A percentile compares a stretch with the other conserved stretches of the same genome.
These are phyloP conservation scores for Hemitrygon akajei DNA, from an alignment of 2,797 vertebrate genomes.

Conservation along the genomic window DNA sequence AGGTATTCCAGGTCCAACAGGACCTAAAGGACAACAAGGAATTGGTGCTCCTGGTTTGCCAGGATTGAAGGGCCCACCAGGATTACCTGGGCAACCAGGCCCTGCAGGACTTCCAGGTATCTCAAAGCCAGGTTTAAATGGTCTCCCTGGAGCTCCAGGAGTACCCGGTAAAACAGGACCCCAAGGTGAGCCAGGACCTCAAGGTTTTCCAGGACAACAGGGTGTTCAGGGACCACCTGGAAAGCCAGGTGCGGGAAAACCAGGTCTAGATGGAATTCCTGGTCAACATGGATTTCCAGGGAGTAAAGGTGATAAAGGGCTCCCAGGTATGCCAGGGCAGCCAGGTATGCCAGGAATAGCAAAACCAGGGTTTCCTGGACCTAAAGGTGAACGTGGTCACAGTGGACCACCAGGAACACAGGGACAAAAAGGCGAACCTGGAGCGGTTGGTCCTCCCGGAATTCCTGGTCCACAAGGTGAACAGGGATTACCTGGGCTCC, in stretches of 20 bases:
- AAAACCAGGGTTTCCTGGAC: constrained; percentile 83
- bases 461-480: constrained; percentile 72
- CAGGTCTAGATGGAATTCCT: constrained; percentile 77
- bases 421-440: constrained; percentile 83
- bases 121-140: constrained; percentile 78
- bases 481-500: constrained; percentile 75
- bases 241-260: constrained; percentile 75
- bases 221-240: constrained; percentile 78
- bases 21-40: constrained; percentile 81
- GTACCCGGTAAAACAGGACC: constrained; percentile 73
- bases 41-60: constrained; percentile 75
- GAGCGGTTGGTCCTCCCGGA: constrained; percentile 72
- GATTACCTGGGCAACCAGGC: constrained; percentile 74
- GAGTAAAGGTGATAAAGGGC: constrained; percentile 79
- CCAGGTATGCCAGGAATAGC: constrained; percentile 80
- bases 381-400: constrained; percentile 80
- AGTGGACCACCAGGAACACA: constrained; percentile 70
- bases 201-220: constrained; percentile 67
- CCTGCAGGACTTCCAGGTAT: constrained; percentile 72
- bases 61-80: constrained; percentile 76
- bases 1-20: constrained; percentile 68
- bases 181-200: constrained; percentile 71
- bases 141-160: constrained; percentile 80
- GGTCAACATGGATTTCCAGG: constrained; percentile 78
- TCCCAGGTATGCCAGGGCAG: constrained; percentile 74